phyloP scores from a whole-genome alignment of 2,888 invertebrate species.

The Agrilus biguttatus region DNA sequence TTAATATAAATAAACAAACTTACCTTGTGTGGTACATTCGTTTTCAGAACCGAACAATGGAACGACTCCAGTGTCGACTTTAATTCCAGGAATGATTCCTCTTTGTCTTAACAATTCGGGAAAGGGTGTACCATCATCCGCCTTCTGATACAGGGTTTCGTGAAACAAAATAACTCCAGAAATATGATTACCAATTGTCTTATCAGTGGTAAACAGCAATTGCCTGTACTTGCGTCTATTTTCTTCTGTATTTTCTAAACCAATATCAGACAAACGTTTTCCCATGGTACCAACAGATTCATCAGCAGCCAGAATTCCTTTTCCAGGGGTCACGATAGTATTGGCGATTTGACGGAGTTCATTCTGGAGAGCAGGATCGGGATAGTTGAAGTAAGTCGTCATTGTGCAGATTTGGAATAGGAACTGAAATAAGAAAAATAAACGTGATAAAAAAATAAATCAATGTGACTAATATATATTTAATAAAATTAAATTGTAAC shows the following conservation, averaged over 20 bases:
- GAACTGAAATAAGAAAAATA: too few species aligned
- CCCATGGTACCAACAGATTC: constrained; percentile 88
- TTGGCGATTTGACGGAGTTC: constrained; percentile 77
- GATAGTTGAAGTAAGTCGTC: constrained; percentile 44
- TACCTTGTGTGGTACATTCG: constrained; percentile 90
- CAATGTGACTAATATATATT: too few species aligned
- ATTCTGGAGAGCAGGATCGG: constrained; percentile 67
- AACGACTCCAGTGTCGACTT: constrained; percentile 50
- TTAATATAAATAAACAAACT: too few species aligned
- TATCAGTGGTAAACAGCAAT: constrained; percentile 41
- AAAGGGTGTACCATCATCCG: constrained; percentile 39
- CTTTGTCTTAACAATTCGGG: constrained; percentile 34
- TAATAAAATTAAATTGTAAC: too few species aligned
- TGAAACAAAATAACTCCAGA: constrained; percentile 53
- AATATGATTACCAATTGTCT: constrained; percentile 34
- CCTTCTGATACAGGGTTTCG: constrained; percentile 51
- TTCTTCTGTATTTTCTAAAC: constrained; percentile 83
- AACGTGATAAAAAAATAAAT: too few species aligned
- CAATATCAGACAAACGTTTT: constrained; percentile 74
- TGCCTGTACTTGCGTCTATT: constrained; percentile 59
- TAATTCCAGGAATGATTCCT: constrained; percentile 43
- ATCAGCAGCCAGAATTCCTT: constrained; percentile 94
- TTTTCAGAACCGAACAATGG: constrained; percentile 42
- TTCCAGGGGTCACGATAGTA: constrained; percentile 80
- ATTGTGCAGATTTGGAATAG: constrained; percentile 7